Evolutionary conservation across 2,797 vertebrate species (phyloP).

Genomic region (Chrysocyon brachyurus): DNA sequence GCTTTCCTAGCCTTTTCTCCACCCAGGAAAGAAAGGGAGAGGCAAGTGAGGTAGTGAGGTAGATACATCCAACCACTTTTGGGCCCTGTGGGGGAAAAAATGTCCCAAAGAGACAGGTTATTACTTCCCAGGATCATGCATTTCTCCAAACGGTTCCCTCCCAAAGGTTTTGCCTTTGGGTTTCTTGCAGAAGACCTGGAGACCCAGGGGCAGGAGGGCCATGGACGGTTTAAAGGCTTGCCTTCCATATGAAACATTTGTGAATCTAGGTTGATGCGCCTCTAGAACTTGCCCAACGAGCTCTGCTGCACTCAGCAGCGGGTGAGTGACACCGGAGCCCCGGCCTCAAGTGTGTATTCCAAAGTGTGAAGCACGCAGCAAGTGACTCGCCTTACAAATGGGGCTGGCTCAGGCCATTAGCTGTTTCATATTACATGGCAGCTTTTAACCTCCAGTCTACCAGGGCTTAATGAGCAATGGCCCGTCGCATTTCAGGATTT

Average conservation of each 20-base stretch:
- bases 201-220: background rate
- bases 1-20: background rate
- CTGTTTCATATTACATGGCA: background rate
- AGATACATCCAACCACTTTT: background rate
- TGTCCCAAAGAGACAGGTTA: background rate
- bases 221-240: background rate
- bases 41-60: background rate
- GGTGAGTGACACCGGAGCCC: background rate
- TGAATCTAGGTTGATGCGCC: background rate
- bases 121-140: background rate
- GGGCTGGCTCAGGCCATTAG: conserved; percentile 12
- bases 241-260: background rate
- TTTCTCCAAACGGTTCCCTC: background rate
- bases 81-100: background rate
- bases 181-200: background rate
- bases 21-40: background rate
- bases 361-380: background rate
- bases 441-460: conserved; percentile 47
- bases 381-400: background rate
- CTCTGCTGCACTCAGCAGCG: background rate
- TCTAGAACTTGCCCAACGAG: background rate
- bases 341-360: background rate
- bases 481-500: conserved; percentile 21
- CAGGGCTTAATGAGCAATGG: conserved; percentile 60
- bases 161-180: background rate